Evolutionary conservation across 2,888 invertebrate genomes (phyloP), one percentile per base, ranked within the genome.

Genomic region (Hypolimnas misippus): DNA sequence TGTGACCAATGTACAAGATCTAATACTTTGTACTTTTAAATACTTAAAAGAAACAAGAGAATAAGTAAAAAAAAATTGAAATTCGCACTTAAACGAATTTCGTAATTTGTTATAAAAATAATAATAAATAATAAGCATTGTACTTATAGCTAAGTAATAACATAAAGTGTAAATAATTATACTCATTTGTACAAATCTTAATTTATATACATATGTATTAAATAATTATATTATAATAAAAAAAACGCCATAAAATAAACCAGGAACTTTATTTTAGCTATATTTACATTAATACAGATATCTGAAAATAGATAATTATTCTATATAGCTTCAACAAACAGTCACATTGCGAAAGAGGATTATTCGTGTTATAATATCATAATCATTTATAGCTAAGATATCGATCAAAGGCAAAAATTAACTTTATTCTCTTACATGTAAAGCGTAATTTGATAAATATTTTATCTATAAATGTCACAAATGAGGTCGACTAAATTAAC

Each of bases 241-340:
- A 67, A 33, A 52, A 62, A 31, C 8, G n/a, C n/a, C 6, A n/a
- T 74, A 75, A 77, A 81, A 83, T 85, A 87, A 89, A 86, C 85
- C 87, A 92, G 91, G 91, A 92, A 92, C 91, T 92, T 90, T 90
- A 89, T 89, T 90, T 86, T 84, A 79, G 73, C 74, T 76, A 87
- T 89, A 90, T 90, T 84, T 91, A 91, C 90, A 90, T 85, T 87
- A 86, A 88, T 88, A 89, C 86, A 88, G 82, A 82, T 82, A 84
- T 89, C 83, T 84, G 87, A 86, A 89, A 90, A 90, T 89, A 87
- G 68, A 71, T 72, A 73, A 68, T 70, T 70, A 74, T 73, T 76
- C 72, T 78, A 78, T 83, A 75, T 77, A 82, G 76, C 76, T 75
- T 82, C 74, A 86, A 86, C 84, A 73, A 86, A 84, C 83, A 73